Conservation (phyloP, 2,888 invertebrate genomes). For the Agrochola macilenta region DNA sequence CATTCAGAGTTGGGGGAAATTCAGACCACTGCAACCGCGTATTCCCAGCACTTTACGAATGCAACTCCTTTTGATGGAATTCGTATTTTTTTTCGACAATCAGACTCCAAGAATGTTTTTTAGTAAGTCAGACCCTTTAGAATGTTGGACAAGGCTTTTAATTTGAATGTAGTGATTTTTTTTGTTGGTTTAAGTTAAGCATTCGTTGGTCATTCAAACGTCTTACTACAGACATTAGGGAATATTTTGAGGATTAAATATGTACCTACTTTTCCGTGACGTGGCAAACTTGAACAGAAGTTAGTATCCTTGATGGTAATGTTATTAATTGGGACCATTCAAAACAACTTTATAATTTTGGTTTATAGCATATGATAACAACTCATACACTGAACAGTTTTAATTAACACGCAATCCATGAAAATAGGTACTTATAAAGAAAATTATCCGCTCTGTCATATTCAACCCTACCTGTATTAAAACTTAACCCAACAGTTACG, state of each 20-base stretch:
- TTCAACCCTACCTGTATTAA: slow-evolving; percentile 59
- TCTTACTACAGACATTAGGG: slow-evolving; percentile 1
- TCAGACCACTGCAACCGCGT: slow-evolving; percentile 82
- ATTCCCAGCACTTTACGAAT: slow-evolving; percentile 85
- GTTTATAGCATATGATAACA: neutral
- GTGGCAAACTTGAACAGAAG: neutral
- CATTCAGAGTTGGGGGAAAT: slow-evolving; percentile 85
- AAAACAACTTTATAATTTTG: neutral
- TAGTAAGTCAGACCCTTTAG: slow-evolving; percentile 69
- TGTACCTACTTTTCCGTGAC: neutral
- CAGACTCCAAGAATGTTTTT: slow-evolving; percentile 80
- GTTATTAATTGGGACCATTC: neutral
- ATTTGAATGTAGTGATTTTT: slow-evolving; percentile 61
- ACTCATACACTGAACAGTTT: neutral
- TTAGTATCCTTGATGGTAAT: too few relatives aligned
- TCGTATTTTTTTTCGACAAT: slow-evolving; percentile 87
- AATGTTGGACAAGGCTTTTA: slow-evolving; percentile 66
- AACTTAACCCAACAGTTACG: slow-evolving; percentile 71
- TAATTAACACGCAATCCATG: neutral
- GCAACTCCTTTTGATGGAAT: slow-evolving; percentile 86
- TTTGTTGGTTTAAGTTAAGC: slow-evolving; percentile 33
- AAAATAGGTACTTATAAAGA: neutral
- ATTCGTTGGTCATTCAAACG: slow-evolving; percentile 35
- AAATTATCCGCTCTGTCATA: slow-evolving; percentile 32
- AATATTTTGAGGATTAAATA: slow-evolving; percentile 13